Base-by-base conservation (phyloP, 2,113 vertebrate species). In the Carollia perspicillata region DNA sequence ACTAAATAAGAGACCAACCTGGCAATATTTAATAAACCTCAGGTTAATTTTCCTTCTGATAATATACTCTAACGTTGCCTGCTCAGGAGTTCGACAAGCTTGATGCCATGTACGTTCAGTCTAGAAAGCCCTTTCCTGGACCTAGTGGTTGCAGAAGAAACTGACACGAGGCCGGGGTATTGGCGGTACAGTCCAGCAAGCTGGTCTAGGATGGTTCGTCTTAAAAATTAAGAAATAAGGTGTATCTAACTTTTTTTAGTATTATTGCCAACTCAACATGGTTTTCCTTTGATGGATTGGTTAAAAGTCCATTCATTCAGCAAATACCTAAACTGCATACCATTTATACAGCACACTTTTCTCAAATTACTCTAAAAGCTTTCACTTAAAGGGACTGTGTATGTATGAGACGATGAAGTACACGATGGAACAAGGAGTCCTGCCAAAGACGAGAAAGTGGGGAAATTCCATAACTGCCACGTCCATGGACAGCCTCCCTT, bases 361-460 rank as follows among this genome's bases (percentile, higher is more conserved):
- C 14, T 92, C 72, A 75, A 14, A 68, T 92, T 55, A 55, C 8
- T 89, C 66, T 88, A 92, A 97, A 92, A 92, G 66, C 71, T n/a
- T 26, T 92, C 88, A 94, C 88, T 81, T 85, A 93, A 42, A 89
- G 53, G 74, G 72, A 89, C 10, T 97, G 60, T 79, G 33, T 96
- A 37, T 71, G 55, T 87, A 20, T 71, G 51, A 96, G 71, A 84
- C 60, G 65, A 55, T 89, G 63, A 90, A 94, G 28, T 14, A 17
- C 30, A 37, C 0, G 5, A 17, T 40, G 8, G 77, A 87, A 85
- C 88, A 65, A 71, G 16, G 53, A 85, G 60, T 88, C 40, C 85
- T 83, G 90, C 88, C 90, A 95, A 94, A 37, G n/a, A 89, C 2
- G 20, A 81, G 33, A 80, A 93, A 80, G 69, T 40, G 22, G 51